phyloP scores from a whole-genome alignment of 2,797 vertebrate genomes.

The Sebastes cheni region DNA sequence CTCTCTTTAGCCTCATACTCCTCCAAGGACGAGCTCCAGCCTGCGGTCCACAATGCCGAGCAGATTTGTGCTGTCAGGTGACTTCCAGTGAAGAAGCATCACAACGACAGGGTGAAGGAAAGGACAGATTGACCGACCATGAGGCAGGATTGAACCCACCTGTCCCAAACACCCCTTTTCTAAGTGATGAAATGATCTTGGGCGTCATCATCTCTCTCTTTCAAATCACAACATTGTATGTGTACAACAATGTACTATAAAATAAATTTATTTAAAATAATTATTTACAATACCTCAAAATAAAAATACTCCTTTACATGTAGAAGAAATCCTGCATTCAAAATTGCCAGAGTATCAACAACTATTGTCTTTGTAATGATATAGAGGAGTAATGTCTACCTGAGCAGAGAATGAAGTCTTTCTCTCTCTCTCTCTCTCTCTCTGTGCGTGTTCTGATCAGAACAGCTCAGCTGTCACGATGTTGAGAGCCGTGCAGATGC shows the following conservation, averaged over 20 bases:
- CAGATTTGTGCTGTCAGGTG: slow-evolving; percentile 3
- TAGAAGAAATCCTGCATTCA: background rate
- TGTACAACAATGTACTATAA: background rate
- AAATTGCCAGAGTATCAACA: too few species aligned
- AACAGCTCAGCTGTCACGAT: too few species aligned
- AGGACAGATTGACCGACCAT: background rate
- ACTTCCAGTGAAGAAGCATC: background rate
- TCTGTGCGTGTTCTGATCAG: too few species aligned
- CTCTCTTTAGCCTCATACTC: background rate
- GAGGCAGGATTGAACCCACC: background rate
- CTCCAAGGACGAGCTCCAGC: background rate
- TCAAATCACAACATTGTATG: background rate
- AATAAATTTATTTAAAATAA: background rate
- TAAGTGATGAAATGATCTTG: background rate
- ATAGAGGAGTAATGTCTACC: too few species aligned
- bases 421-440: too few species aligned
- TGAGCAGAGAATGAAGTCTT: too few species aligned
- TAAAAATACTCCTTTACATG: background rate
- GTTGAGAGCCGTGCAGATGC: too few species aligned
- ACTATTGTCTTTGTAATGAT: too few species aligned
- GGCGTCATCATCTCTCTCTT: background rate
- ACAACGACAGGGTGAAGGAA: background rate
- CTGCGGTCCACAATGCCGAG: background rate
- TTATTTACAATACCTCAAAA: background rate
- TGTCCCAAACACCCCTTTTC: background rate